Evolutionary conservation across 2,113 vertebrate genomes (phyloP).

Genomic region (Crotophaga sulcirostris): DNA sequence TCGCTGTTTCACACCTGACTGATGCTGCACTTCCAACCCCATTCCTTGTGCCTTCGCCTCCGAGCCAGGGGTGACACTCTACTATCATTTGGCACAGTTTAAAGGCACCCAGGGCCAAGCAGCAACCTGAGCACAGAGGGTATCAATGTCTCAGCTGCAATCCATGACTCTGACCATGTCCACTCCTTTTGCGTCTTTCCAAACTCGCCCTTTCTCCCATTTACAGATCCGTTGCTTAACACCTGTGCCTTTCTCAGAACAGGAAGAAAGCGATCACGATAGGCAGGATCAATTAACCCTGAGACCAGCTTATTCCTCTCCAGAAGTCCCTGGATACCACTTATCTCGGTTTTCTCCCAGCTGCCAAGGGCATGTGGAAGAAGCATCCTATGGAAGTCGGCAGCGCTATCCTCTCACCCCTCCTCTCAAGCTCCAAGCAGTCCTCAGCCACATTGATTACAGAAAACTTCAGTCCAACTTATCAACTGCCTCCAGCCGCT

Average conservation of each 20-base stretch:
- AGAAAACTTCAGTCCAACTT: background rate
- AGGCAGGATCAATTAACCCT: background rate
- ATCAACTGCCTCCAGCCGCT: conserved; percentile 16
- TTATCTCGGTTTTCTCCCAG: background rate
- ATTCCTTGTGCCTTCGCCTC: background rate
- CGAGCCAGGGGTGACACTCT: background rate
- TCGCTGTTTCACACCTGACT: background rate
- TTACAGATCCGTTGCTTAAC: background rate
- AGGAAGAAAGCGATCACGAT: background rate
- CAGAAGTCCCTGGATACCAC: background rate
- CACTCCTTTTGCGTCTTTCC: background rate
- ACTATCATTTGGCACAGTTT: background rate
- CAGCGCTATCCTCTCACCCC: background rate
- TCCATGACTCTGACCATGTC: rapidly evolving
- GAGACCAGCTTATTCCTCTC: background rate
- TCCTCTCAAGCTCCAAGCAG: background rate
- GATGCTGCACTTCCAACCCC: background rate
- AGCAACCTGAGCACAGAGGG: rapidly evolving
- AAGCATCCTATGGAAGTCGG: background rate
- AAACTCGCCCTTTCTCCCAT: background rate
- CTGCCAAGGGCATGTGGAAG: background rate
- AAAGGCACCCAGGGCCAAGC: background rate
- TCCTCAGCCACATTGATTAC: background rate
- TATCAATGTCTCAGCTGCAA: background rate
- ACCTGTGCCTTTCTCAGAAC: background rate